Base-by-base conservation (phyloP, 2,113 vertebrate genomes). In the Myotis davidii region DNA sequence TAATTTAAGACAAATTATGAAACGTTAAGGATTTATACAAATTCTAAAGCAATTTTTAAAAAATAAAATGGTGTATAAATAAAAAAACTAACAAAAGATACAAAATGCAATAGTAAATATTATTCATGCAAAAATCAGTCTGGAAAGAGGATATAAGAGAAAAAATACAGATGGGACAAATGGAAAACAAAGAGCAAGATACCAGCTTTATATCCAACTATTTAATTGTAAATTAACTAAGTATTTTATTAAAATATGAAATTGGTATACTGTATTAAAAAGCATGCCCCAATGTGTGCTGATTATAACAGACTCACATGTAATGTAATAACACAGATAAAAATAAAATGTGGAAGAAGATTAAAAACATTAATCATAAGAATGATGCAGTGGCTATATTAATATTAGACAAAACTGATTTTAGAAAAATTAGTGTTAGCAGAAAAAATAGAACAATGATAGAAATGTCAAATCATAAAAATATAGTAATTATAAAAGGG, bases 151-250 rank as follows among this genome's bases (percentile, higher is more conserved):
- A 4, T 25, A 34, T 42, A 50, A 45, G 18, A 4, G n/a, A 95
- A 13, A 87, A 90, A 87, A 56, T 77, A 69, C 18, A 84, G 42
- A 34, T 42, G 48, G 27, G 23, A 67, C 16, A 91, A 88, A 48
- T 56, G 73, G 34, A 73, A 91, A 94, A 79, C 27, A 74, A 79
- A 86, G 10, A 70, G 23, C 59, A 82, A 61, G 21, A 76, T 48
- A 42, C 0, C n/a, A 70, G 10, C 48, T 20, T 70, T 86, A 74
- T 74, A 65, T 42, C 45, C 32, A 92, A 54, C 37, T 9, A 64
- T 83, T 56, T 83, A 32, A 70, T 82, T 82, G 2, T 87, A 72
- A 95, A 70, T 27, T 48, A 4, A 78, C 27, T 48, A 96, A 93
- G 77, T 72, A 93, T 39, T 72, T 5, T 20, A 84, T 88, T 87